Evolutionary conservation across 2,797 vertebrate genomes (phyloP).

Genomic region (Xenops minutus): DNA sequence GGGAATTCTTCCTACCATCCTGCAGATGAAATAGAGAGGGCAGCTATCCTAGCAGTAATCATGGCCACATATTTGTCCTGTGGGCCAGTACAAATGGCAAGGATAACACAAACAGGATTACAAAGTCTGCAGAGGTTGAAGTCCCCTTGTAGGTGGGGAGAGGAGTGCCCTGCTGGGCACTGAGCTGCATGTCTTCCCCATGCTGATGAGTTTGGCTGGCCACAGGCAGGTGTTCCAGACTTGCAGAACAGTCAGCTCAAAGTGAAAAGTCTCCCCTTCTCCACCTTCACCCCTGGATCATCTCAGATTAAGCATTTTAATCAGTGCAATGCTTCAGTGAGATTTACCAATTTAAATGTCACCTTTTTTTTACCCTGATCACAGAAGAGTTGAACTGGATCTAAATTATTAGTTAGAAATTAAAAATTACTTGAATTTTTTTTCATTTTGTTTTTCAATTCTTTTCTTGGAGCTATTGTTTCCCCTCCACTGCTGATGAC

Average conservation of each 20-base stretch:
- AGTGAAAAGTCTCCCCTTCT: background rate
- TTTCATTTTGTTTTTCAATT: background rate
- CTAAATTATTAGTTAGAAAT: background rate
- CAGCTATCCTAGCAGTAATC: background rate
- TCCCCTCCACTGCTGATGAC: background rate
- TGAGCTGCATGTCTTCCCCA: background rate
- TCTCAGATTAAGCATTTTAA: background rate
- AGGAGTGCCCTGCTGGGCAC: background rate
- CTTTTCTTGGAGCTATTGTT: background rate
- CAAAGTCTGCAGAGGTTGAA: background rate
- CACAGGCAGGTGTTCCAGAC: background rate
- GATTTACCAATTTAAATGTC: background rate
- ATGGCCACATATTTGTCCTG: accelerated
- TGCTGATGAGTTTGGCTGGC: accelerated
- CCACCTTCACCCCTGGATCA: background rate
- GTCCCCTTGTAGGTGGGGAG: background rate
- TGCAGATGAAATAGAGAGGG: background rate
- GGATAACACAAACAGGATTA: background rate
- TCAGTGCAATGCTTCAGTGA: background rate
- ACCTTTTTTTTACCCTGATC: background rate
- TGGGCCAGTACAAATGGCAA: background rate
- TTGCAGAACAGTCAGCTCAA: background rate
- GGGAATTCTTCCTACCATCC: background rate
- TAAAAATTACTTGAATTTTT: background rate
- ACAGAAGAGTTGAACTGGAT: background rate